Percentiles rank a stretch among this genome's conserved stretches.
Evolutionary conservation across 1,140 invertebrate genomes (phyloP).

Genomic region (Atopsyche davidsoni): DNA sequence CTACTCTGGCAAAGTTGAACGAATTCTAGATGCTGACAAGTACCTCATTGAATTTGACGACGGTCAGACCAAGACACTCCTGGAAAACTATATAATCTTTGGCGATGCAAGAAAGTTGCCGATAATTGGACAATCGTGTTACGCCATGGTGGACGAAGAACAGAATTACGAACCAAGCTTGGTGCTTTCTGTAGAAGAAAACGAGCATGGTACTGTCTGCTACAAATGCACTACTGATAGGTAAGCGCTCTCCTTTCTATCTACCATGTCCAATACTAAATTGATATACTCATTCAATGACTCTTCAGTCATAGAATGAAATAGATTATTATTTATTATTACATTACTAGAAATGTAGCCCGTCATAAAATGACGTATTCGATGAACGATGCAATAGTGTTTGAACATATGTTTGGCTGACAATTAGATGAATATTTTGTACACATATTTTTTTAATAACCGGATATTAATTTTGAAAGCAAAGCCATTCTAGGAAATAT

Average conservation of each 20-base stretch:
- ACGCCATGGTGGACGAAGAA: slow-evolving; percentile 44
- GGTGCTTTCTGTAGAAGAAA: slow-evolving; percentile 42
- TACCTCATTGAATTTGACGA: slow-evolving; percentile 57
- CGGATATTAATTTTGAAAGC: no score
- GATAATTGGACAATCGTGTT: slow-evolving; percentile 44
- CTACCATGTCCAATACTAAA: no score
- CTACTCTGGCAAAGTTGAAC: slow-evolving; percentile 51
- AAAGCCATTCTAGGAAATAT: no score
- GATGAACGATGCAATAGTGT: no score
- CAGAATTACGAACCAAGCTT: slow-evolving; percentile 45
- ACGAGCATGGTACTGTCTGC: slow-evolving; percentile 39
- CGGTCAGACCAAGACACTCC: slow-evolving; percentile 49
- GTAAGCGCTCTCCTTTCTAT: slow-evolving; percentile 36
- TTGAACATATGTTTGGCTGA: no score
- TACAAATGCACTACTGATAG: slow-evolving; percentile 47
- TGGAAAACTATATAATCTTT: slow-evolving; percentile 55
- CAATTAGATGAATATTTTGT: no score
- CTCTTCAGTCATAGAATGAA: no score
- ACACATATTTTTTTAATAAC: no score
- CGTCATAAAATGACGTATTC: no score
- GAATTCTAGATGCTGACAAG: slow-evolving; percentile 50
- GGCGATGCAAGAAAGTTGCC: slow-evolving; percentile 45
- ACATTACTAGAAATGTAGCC: no score
- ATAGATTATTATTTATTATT: no score
- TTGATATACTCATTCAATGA: no score